Base-by-base conservation (phyloP, 2,888 invertebrate species). In the Pristionchus maxplancki region DNA sequence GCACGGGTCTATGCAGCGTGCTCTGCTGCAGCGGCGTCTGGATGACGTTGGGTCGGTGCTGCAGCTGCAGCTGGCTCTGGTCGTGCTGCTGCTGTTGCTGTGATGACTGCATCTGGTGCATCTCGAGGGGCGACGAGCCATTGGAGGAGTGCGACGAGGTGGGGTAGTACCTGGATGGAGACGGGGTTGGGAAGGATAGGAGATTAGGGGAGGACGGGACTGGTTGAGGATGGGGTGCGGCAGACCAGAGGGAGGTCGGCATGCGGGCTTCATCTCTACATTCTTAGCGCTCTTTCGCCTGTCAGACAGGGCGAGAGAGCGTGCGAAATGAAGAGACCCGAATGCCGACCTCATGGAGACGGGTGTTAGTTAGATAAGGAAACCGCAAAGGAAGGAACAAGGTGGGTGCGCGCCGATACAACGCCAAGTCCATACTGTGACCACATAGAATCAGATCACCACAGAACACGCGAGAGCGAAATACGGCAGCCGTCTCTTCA, bases 31-130 rank as follows among this genome's bases (percentile, higher is more conserved):
- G 89, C 15, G 92, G 93, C 44, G 90, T 91, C 89, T 93, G 93
- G 86, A 94, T 94, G 40, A 94, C 93, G 84, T 93, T 93, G 4
- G 93, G 93, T 9, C 93, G 89, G 37, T 88, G 90, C 37, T 58
- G 40, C 50, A 71, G 24, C 64, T 40, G 50, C 15, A 84, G 78
- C 13, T 82, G 31, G 4, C 78, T n/a, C n/a, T 44, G 50, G 28
- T 53, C 53, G 34, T 37, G 62, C 85, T 85, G 85, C 62, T 82
- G 82, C 50, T 31, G 58, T 62, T 85, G 84, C 84, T 82, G 82
- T 13, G 53, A 37, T 24, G 50, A 64, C 85, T 85, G 85, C 85
- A 64, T 37, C 37, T 85, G 85, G 28, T 85, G 67, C 85, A 64
- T 62, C 62, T 85, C 85, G 17, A 83, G 31, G 1, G 82, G 53